Evolutionary conservation across 2,797 vertebrate species (phyloP), one percentile per base, ranked within the genome.

Genomic region (Sarcophilus harrisii): DNA sequence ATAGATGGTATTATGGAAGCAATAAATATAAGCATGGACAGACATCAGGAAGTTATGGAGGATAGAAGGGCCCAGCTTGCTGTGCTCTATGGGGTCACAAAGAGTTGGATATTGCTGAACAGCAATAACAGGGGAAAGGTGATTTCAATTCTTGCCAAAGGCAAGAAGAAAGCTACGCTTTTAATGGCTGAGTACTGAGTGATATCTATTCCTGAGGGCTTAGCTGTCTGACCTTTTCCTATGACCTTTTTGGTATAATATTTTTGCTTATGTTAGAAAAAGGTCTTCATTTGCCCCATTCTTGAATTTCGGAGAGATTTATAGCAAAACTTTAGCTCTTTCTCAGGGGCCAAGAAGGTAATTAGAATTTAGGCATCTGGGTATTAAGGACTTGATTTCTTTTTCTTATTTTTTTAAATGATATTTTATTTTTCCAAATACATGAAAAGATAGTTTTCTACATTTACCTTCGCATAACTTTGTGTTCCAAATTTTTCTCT

Each of bases 151-250:
- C 11, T 30, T 60, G 59, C 59, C 59, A 60, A 60, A 60, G 59
- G 27, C 59, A 0, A 0, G 45, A 30, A 32, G 38, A 0, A 60
- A 60, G 11, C n/a, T 1, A 0, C 1, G 0, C 8, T 4, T 5
- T 49, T 9, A 24, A 16, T 8, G 10, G 49, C 16, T 0, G 1
- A 2, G 29, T 14, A 2, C 13, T 2, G 6, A 28, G 21, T 91
- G 16, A 13, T 28, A 4, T 52, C 21, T 0, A 0, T 13, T 24
- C 62, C 10, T 45, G 0, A 0, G 0, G 30, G 38, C 0, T 1
- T 14, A 9, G 55, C 55, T 28, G 0, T 10, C 0, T 0, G 1
- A 1, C 12, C 45, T 59, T 58, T 52, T 73, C 59, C 1, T 12
- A 0, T 0, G 1, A 1, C 12, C 45, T 13, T 89, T 30, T 38